Evolutionary conservation across 2,797 vertebrate genomes (phyloP).

Genomic region (Anguilla marmorata): DNA sequence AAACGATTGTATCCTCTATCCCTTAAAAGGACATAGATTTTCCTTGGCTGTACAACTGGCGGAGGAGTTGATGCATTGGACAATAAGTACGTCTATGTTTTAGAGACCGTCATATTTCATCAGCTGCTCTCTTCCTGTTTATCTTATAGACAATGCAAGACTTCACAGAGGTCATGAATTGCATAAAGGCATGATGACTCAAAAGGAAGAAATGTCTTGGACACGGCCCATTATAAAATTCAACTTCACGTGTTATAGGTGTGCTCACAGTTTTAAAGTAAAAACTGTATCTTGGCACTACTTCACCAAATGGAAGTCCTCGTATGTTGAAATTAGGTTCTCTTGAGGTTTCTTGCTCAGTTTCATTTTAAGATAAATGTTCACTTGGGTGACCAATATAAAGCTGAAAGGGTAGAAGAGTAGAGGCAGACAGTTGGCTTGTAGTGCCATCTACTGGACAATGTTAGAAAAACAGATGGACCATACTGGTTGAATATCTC

Average conservation of each 20-base stretch:
- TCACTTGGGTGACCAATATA: neutral
- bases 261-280: neutral
- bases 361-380: neutral
- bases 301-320: neutral
- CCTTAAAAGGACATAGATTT: neutral
- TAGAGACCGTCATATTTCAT: neutral
- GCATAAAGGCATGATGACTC: neutral
- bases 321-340: neutral
- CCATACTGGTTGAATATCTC: neutral
- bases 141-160: neutral
- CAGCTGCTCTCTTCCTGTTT: neutral
- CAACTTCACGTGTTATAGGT: neutral
- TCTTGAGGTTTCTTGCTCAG: neutral
- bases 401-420: neutral
- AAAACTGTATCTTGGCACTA: neutral
- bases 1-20: neutral
- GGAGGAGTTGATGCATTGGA: neutral
- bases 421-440: neutral
- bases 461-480: neutral
- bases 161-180: neutral
- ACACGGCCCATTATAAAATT: neutral
- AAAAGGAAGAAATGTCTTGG: neutral
- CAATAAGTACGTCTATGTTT: neutral
- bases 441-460: slow-evolving; percentile 50
- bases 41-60: neutral